Conservation (phyloP, 2,888 invertebrate species). For the Tenthredo mesomela region DNA sequence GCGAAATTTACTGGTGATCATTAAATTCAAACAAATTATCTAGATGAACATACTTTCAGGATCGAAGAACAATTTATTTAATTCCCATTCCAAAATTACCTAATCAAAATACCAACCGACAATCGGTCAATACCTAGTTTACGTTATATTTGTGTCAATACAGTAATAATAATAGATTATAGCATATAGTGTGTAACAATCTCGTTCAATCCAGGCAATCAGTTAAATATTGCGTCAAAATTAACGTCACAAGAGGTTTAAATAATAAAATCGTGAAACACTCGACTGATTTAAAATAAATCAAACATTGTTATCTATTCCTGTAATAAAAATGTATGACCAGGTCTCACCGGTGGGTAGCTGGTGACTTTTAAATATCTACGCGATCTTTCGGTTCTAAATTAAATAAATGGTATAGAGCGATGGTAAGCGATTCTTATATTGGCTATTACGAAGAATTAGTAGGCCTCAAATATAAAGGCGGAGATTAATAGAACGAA, state of each 20-base stretch:
- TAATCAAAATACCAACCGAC: background rate
- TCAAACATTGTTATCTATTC: slow-evolving; percentile 34
- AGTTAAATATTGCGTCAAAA: background rate
- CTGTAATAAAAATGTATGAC: background rate
- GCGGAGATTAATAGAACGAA: background rate
- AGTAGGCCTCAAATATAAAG: background rate
- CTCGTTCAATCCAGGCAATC: too few species aligned
- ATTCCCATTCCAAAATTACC: background rate
- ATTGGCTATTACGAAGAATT: background rate
- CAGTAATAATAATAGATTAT: background rate
- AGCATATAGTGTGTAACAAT: slow-evolving; percentile 10
- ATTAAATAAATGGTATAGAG: background rate
- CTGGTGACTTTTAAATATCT: background rate
- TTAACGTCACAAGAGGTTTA: background rate
- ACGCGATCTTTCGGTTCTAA: background rate
- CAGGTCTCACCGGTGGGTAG: background rate
- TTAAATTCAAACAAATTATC: background rate
- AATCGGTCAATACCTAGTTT: background rate
- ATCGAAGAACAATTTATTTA: background rate
- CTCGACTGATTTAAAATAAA: background rate
- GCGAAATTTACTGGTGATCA: background rate
- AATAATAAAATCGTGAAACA: background rate
- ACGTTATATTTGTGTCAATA: background rate
- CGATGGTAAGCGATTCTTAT: background rate
- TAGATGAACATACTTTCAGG: background rate